phyloP scores from a whole-genome alignment of 2,797 vertebrate genomes.

The Coregonus sp. region DNA sequence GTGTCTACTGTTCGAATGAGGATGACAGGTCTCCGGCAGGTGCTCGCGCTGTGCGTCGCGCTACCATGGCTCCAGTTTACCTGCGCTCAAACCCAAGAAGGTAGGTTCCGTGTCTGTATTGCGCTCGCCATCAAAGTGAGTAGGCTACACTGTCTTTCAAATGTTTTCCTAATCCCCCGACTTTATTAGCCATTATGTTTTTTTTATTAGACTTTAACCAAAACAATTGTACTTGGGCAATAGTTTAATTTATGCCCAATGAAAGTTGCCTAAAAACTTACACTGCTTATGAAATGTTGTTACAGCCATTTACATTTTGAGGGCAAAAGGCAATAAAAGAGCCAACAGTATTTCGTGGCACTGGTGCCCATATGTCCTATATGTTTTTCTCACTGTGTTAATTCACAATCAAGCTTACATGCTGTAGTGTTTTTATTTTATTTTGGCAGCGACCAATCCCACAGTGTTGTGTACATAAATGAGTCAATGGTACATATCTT shows the following conservation, averaged over 20 bases:
- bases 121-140: neutral
- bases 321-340: no score
- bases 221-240: no score
- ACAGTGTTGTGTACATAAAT: neutral
- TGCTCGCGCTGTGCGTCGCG: slow-evolving; percentile 61
- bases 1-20: slow-evolving; percentile 32
- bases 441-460: neutral
- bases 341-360: no score
- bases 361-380: no score
- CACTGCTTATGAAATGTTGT: no score
- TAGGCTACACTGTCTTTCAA: neutral
- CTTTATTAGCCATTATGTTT: neutral
- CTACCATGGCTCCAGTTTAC: slow-evolving; percentile 51
- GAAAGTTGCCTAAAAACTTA: neutral
- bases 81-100: slow-evolving; percentile 67
- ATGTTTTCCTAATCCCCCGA: slow-evolving; percentile 15
- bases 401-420: no score
- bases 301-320: no score
- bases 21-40: slow-evolving; percentile 34
- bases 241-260: neutral
- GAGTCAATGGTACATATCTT: neutral
- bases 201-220: no score
- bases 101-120: slow-evolving; percentile 40
- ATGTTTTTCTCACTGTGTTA: no score
- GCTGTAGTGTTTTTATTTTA: no score